Evolutionary conservation across 2,797 vertebrate species (phyloP).

Genomic region (Poeciliopsis presidionis): DNA sequence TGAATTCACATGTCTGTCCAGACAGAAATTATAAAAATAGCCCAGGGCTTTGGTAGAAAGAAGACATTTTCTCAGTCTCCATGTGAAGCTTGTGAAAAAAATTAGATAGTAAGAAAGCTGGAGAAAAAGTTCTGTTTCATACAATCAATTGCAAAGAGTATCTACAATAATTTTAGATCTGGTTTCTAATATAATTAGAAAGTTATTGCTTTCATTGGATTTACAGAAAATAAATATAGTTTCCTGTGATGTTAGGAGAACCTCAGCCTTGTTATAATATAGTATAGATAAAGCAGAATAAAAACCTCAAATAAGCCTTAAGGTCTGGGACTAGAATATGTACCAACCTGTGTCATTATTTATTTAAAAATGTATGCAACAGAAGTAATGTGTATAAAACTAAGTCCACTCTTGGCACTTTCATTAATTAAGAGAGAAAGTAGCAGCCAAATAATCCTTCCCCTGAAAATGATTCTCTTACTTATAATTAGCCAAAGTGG

Average conservation of each 20-base stretch:
- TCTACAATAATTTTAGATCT: background rate
- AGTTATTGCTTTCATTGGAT: background rate
- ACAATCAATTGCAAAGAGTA: background rate
- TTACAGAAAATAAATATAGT: background rate
- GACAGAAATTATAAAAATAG: background rate
- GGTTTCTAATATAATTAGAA: background rate
- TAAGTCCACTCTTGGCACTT: background rate
- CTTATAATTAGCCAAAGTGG: slow-evolving; percentile 2
- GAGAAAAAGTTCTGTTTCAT: background rate
- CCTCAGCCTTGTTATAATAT: too few relatives aligned
- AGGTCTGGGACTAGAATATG: background rate
- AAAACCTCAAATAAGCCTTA: background rate
- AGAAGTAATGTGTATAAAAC: background rate
- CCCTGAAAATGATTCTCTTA: background rate
- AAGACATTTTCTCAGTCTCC: background rate
- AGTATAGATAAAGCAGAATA: background rate
- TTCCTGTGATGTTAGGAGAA: background rate
- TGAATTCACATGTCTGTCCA: background rate
- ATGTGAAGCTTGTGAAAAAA: background rate
- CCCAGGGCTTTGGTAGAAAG: background rate
- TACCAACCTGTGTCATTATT: background rate
- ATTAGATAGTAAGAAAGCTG: background rate
- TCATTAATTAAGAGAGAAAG: slow-evolving; percentile 4
- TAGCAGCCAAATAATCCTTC: background rate
- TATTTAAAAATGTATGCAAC: background rate